Evolutionary conservation across 1,140 invertebrate genomes (phyloP).

Genomic region (Manduca sexta): DNA sequence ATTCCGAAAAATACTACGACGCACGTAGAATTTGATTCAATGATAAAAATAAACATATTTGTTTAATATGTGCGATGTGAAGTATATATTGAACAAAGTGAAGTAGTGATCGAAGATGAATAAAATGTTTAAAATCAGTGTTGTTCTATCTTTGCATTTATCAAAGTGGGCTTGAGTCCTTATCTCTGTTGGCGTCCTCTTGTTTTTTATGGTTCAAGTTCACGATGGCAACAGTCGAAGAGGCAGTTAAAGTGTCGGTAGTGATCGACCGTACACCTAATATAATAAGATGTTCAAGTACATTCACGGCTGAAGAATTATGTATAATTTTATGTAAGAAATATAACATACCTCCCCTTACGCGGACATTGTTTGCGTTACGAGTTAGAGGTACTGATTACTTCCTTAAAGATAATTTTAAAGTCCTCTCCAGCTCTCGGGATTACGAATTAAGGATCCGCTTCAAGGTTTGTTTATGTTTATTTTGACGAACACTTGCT

Average conservation of each 20-base stretch:
- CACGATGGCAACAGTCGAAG: constrained; percentile 52
- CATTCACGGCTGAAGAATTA: constrained; percentile 77
- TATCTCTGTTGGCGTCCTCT: constrained; percentile 50
- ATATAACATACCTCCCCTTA: constrained; percentile 82
- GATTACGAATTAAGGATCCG: constrained; percentile 84
- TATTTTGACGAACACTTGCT: too few relatives aligned
- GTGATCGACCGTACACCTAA: constrained; percentile 49
- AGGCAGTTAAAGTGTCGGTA: constrained; percentile 57
- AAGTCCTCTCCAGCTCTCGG: constrained; percentile 71
- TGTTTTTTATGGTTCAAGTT: constrained; percentile 51
- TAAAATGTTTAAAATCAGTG: constrained; percentile 23
- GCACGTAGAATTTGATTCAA: constrained; percentile 11
- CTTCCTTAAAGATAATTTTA: constrained; percentile 78
- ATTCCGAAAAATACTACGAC: constrained; percentile 13
- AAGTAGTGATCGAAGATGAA: constrained; percentile 32
- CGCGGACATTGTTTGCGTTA: constrained; percentile 84
- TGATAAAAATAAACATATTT: constrained; percentile 19
- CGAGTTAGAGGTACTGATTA: constrained; percentile 74
- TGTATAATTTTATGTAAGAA: constrained; percentile 80
- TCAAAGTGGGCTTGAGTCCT: constrained; percentile 31
- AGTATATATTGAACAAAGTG: neutral
- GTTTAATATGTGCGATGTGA: constrained; percentile 6
- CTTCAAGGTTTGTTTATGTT: constrained; percentile 75
- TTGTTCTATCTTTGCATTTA: constrained; percentile 19
- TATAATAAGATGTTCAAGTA: constrained; percentile 47